These are phyloP conservation scores for Sarcophaga rosellei DNA, from an alignment of 2,888 invertebrate genomes.

Conservation along the genomic window DNA sequence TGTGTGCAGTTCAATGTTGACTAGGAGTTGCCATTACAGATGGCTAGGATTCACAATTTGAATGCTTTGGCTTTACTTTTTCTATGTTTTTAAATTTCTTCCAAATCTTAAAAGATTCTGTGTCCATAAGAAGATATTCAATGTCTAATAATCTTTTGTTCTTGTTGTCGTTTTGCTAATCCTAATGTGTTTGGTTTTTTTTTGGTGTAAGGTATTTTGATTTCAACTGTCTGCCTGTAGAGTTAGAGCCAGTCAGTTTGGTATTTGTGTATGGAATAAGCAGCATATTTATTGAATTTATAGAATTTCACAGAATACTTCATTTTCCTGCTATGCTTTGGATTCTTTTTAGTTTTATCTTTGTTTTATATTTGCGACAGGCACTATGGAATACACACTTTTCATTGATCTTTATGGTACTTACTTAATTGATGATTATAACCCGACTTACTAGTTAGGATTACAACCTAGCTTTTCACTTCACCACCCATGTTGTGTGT, in stretches of 20 bases:
- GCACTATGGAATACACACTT: not conserved
- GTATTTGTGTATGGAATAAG: constrained; percentile 5
- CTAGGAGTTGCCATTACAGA: not conserved
- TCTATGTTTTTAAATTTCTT: not conserved
- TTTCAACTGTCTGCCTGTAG: constrained; percentile 29
- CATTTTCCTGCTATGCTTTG: not conserved
- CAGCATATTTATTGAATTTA: constrained; percentile 26
- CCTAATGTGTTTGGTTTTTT: not conserved
- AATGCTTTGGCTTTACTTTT: not conserved
- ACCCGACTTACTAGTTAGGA: no score
- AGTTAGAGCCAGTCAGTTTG: constrained; percentile 19
- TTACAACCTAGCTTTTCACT: no score
- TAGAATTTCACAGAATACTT: constrained; percentile 35
- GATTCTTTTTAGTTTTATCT: not conserved
- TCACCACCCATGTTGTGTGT: no score
- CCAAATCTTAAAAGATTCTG: no score
- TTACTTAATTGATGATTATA: no score
- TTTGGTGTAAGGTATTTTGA: not conserved
- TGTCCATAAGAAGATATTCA: no score
- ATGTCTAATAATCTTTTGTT: no score
- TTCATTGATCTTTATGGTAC: no score
- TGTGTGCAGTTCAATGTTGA: constrained; percentile 13
- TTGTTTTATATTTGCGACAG: not conserved
- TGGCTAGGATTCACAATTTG: constrained; percentile 21
- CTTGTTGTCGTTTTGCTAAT: not conserved